Percentiles rank a stretch among this genome's conserved stretches.
These are phyloP conservation scores for Grantiella picta DNA, from an alignment of 2,113 vertebrate species.

Conservation along the genomic window DNA sequence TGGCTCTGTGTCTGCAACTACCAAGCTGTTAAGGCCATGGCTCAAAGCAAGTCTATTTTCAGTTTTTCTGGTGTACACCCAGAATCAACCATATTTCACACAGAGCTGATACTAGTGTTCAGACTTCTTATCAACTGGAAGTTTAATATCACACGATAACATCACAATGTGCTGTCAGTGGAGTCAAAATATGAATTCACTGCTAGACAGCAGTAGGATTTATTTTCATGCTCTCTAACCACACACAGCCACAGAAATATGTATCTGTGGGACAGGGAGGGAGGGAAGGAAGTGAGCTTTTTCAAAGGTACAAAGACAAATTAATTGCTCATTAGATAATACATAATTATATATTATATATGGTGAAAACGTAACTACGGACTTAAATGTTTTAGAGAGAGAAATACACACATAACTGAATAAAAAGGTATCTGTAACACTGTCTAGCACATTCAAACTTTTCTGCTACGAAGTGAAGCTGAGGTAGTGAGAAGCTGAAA, in stretches of 20 bases:
- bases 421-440: background rate
- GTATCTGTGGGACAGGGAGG: background rate
- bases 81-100: background rate
- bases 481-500: background rate
- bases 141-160: background rate
- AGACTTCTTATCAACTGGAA: conserved; percentile 16
- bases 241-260: background rate
- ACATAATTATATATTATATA: background rate
- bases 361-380: background rate
- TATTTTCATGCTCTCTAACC: background rate
- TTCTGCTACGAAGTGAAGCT: background rate
- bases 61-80: background rate
- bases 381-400: background rate
- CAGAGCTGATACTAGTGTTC: background rate
- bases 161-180: conserved; percentile 6
- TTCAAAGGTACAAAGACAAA: background rate
- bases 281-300: background rate
- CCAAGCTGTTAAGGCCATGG: background rate
- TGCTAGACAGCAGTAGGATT: background rate
- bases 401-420: background rate
- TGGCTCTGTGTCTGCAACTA: background rate
- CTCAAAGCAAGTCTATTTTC: background rate
- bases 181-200: background rate
- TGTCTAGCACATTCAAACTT: background rate
- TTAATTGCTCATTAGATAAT: background rate